Percentiles rank a stretch among this genome's conserved stretches.
These are phyloP conservation scores for Merluccius polli DNA, from an alignment of 2,797 vertebrate species.

Conservation along the genomic window DNA sequence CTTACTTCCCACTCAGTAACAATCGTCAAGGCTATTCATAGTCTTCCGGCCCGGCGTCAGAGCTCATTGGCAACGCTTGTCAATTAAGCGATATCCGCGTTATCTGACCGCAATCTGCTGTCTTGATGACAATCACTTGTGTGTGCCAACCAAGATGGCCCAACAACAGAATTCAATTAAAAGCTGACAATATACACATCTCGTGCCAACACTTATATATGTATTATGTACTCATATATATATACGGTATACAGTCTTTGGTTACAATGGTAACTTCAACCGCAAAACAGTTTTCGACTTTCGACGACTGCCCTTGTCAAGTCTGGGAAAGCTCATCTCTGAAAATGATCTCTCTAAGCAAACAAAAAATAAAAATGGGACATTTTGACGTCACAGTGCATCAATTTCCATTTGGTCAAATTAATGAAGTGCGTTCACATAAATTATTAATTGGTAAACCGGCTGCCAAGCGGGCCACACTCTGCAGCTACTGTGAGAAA, in stretches of 20 bases:
- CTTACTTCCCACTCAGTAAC: neutral
- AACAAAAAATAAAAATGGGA: neutral
- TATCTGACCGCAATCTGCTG: constrained; percentile 1
- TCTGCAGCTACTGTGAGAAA: neutral
- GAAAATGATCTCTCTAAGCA: neutral
- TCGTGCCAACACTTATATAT: neutral
- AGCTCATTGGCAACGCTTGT: neutral
- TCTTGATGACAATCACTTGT: neutral
- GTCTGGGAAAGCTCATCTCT: neutral
- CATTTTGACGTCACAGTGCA: neutral
- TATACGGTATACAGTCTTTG: neutral
- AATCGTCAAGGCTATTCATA: neutral
- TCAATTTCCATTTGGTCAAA: neutral
- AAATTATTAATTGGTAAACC: neutral
- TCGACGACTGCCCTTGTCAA: neutral
- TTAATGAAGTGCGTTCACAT: neutral
- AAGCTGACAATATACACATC: neutral
- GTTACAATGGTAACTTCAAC: neutral
- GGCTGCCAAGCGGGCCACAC: neutral
- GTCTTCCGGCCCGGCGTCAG: neutral
- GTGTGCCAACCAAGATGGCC: neutral
- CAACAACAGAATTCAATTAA: neutral
- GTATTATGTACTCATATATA: too few species aligned
- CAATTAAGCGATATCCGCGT: neutral
- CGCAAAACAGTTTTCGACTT: neutral